Evolutionary conservation across 2,888 invertebrate genomes (phyloP).

Genomic region (Eupithecia subumbrata): DNA sequence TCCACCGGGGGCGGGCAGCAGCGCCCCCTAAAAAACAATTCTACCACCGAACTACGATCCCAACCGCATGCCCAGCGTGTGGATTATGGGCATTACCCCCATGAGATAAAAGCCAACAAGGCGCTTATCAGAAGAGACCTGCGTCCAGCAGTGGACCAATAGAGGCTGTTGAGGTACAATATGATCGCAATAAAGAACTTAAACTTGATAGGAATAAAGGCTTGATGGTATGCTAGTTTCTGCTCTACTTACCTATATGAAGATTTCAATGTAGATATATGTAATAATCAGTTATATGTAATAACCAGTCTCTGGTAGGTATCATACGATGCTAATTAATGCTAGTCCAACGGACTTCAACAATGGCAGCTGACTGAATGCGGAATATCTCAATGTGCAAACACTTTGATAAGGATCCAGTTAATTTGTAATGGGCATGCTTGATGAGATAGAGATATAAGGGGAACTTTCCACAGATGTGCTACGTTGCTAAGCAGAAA

Average conservation of each 20-base stretch:
- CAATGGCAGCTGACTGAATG: neutral
- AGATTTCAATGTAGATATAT: neutral
- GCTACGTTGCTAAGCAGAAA: neutral
- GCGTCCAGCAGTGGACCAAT: no score
- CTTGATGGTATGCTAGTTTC: neutral
- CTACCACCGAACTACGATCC: no score
- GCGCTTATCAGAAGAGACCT: no score
- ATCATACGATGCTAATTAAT: neutral
- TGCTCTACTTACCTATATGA: neutral
- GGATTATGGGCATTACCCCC: no score
- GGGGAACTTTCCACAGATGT: neutral
- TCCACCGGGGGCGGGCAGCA: no score
- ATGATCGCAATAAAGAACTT: no score
- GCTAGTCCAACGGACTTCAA: neutral
- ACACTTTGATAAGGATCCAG: conserved; percentile 1
- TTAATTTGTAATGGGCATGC: neutral
- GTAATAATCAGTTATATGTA: no score
- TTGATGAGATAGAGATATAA: neutral
- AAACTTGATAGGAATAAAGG: no score
- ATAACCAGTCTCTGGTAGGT: neutral
- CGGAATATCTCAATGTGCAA: neutral
- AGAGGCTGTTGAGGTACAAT: no score
- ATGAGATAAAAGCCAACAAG: no score
- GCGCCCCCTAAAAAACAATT: no score
- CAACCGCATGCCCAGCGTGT: no score